Percentiles rank a stretch among this genome's conserved stretches.
Conservation (phyloP, 2,113 vertebrate genomes). For the Serilophus lunatus region DNA sequence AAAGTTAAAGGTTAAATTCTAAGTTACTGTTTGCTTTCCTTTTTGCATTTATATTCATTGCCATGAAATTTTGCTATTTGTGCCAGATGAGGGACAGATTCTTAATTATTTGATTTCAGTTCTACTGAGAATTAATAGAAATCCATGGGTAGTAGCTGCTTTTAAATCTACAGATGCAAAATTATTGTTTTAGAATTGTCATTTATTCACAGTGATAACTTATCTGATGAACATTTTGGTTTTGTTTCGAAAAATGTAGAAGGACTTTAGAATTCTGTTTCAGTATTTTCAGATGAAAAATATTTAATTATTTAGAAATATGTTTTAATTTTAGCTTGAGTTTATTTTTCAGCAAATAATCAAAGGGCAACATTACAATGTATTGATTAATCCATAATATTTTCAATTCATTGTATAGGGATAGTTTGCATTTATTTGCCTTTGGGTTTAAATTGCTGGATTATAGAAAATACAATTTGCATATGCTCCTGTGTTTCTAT, state of each 20-base stretch:
- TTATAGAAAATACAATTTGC: neutral
- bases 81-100: neutral
- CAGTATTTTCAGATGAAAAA: neutral
- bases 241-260: neutral
- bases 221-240: neutral
- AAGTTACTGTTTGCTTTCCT: neutral
- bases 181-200: neutral
- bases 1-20: neutral
- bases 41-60: neutral
- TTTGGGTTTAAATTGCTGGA: neutral
- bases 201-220: neutral
- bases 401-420: neutral
- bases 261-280: neutral
- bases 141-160: neutral
- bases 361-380: neutral
- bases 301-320: neutral
- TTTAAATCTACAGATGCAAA: neutral
- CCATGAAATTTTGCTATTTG: neutral
- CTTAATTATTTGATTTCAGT: neutral
- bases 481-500: neutral
- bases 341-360: neutral
- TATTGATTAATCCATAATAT: neutral
- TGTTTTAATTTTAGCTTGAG: neutral
- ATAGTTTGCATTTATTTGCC: neutral
- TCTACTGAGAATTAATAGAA: neutral